Base-by-base conservation (phyloP, 1,140 invertebrate species). In the Atta texana region DNA sequence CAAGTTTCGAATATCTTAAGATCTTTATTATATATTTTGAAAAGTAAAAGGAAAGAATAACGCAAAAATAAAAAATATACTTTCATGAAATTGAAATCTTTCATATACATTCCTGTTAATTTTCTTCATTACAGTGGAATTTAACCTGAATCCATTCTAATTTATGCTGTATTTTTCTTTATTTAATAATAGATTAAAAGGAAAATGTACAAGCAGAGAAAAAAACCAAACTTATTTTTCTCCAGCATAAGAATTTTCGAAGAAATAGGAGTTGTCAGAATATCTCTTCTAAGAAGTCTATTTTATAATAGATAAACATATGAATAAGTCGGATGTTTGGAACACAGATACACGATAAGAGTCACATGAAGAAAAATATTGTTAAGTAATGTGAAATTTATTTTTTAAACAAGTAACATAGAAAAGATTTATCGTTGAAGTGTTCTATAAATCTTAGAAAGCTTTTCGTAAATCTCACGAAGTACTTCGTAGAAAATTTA, bases 21-120 rank as follows among this genome's bases (percentile, higher is more conserved):
- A 55, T 55, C 16, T 44, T 3, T 0, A 31, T 16, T 55, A 51
- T 49, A 55, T 57, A 44, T 44, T 57, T 5, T 3, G 2, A 44
- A 57, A 71, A 71, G 24, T 81, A 28, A 6, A 6, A 18, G 8
- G 24, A 44, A 80, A 81, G 14, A 39, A 69, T 10, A 44, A 64
- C 14, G 16, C n/a, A n/a, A 16, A 69, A 49, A 0, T 39, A 66
- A 51, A 31, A 31, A n/a, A 24, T 49, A n/a, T 2, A 76, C n/a
- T 80, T n/a, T 71, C 34, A 18, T n/a, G 51, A 2, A 81, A 81
- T 69, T 81, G 68, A 71, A 71, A 4, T 57, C 18, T 57, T 71
- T 16, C 2, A 24, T 53, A 57, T 81, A 53, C 49, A 5, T 71
- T 81, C 55, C 21, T 3, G 16, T 21, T 31, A 68, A 71, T 81